phyloP scores from a whole-genome alignment of 2,888 invertebrate genomes.

The Holacanthella duospinosa region DNA sequence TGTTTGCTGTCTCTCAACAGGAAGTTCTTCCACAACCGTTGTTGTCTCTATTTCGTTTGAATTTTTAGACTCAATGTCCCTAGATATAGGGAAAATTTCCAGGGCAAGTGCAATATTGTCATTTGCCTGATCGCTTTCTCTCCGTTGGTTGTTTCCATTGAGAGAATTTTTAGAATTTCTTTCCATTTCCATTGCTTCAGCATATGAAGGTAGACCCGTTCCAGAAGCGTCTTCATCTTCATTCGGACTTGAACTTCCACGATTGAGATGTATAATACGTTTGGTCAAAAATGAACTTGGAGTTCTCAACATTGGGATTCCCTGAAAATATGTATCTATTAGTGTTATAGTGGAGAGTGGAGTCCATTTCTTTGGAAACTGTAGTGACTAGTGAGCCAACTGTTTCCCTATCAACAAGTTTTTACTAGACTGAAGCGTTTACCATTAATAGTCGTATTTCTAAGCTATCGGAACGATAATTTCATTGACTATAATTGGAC shows the following conservation, averaged over 20 bases:
- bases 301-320: conserved; percentile 28
- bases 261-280: conserved; percentile 28
- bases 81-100: not conserved
- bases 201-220: not conserved
- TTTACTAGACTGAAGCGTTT: too few species aligned
- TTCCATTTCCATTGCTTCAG: conserved; percentile 6
- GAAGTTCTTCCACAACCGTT: not conserved
- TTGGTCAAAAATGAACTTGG: conserved; percentile 36
- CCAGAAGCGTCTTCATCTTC: conserved; percentile 14
- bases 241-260: conserved; percentile 25
- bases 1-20: conserved; percentile 8
- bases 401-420: too few species aligned
- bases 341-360: too few species aligned
- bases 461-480: too few species aligned
- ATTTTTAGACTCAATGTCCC: not conserved
- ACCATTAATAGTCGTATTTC: too few species aligned
- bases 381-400: not conserved
- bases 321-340: too few species aligned
- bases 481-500: too few species aligned
- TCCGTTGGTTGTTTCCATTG: conserved; percentile 16
- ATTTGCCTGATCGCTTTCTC: not conserved
- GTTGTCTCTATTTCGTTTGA: conserved; percentile 6
- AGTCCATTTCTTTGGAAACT: too few species aligned
- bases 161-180: conserved; percentile 15
- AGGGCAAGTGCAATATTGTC: not conserved